Percentiles rank a stretch among this genome's conserved stretches.
These are phyloP conservation scores for Lagorchestes hirsutus DNA, from an alignment of 2,797 vertebrate species.

Conservation along the genomic window DNA sequence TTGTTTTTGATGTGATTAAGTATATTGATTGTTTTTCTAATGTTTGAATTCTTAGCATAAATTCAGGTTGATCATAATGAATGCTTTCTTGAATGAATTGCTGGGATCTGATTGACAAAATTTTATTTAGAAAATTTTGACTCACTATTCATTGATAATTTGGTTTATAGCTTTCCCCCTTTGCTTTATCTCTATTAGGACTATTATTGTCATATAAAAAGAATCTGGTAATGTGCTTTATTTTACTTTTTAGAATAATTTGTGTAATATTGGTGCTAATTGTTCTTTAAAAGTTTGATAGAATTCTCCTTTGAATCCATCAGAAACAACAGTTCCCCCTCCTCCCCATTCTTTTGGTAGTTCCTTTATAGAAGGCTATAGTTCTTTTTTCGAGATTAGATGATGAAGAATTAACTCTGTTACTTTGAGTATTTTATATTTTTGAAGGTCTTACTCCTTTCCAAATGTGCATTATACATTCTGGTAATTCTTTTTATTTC, in stretches of 20 bases:
- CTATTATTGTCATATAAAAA: not conserved
- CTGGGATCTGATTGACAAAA: not conserved
- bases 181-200: not conserved
- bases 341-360: not conserved
- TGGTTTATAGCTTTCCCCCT: not conserved
- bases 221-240: not conserved
- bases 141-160: not conserved
- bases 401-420: not conserved
- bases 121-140: not conserved
- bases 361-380: not conserved
- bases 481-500: not conserved
- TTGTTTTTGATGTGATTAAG: not conserved
- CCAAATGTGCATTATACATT: not conserved
- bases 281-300: not conserved
- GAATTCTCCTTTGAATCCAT: not conserved
- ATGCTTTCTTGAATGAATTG: not conserved
- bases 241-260: not conserved
- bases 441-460: not conserved
- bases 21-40: not conserved
- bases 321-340: not conserved
- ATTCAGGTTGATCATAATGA: not conserved
- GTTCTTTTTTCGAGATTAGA: not conserved
- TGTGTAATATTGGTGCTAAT: not conserved
- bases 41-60: not conserved
- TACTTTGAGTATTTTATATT: not conserved